Evolutionary conservation across 92 coral and sea anemone genomes (phyloP), one percentile per base, ranked within the genome.

Genomic region (Palythoa heliodiscus): DNA sequence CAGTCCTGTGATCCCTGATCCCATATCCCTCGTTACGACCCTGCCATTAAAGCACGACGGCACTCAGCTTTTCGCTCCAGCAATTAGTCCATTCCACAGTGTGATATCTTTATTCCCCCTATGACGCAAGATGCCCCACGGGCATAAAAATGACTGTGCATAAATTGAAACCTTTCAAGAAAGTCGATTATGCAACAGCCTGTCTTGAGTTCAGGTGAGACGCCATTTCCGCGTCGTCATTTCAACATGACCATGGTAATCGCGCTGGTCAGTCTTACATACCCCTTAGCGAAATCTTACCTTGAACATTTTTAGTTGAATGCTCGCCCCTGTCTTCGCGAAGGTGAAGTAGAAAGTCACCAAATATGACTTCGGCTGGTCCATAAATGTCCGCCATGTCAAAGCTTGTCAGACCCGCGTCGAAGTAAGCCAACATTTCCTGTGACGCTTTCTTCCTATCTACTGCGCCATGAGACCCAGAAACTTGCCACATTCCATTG

Each of bases 381-480:
- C 98, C 98, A 67, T 94, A 94, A 22, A 94, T 92, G 76, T 94
- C 95, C 48, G 98, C 98, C 98, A 94, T 94, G 76, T 94, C 98
- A 77, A 94, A 94, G 1, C 92, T 86, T 25, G 95, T 92, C 76
- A 94, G 78, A 3, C 93, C 98, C 9, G 95, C 93, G 57, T 94
- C 93, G 24, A 20, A 90, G 86, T 94, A 94, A 16, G 84, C 76
- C 43, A 94, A 67, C 98, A 94, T 94, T 67, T 88, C 98, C 23
- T 82, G 79, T 14, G 91, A 86, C 7, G 98, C 98, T 55, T 79
- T 87, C 54, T 76, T 89, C 38, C 86, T 75, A 38, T 94, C 89
- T 55, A 94, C 88, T 16, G 89, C 81, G n/a, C 98, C 98, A 40
- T 94, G 98, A 22, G 88, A 73, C n/a, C 98, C 95, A 5, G 95